Conservation (phyloP, 1,140 invertebrate genomes). For the Thrips palmi region DNA sequence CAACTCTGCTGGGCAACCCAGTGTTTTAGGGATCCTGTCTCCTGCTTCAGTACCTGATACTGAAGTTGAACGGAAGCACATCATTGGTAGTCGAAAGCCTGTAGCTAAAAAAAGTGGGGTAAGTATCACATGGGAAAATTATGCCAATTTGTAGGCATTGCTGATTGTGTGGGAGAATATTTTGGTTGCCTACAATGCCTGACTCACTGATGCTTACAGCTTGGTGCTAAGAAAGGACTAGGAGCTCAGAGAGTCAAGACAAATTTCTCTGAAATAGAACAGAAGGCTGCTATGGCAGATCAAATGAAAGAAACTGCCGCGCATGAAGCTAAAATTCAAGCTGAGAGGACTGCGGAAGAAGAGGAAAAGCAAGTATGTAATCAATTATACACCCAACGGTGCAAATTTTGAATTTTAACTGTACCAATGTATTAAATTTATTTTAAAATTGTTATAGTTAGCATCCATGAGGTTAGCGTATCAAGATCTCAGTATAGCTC, state of each 20-base stretch:
- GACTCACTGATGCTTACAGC: constrained; percentile 24
- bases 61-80: constrained; percentile 39
- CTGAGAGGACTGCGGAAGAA: constrained; percentile 30
- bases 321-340: constrained; percentile 16
- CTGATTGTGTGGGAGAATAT: constrained; percentile 9
- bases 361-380: constrained; percentile 30
- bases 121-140: constrained; percentile 18
- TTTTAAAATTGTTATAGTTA: constrained; percentile 22
- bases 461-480: constrained; percentile 75
- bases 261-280: constrained; percentile 93
- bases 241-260: constrained; percentile 90
- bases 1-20: no score
- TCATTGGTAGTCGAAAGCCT: constrained; percentile 46
- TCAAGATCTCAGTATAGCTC: constrained; percentile 60
- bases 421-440: constrained; percentile 3
- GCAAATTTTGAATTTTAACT: not conserved
- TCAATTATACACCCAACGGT: not conserved
- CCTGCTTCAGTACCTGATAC: no score
- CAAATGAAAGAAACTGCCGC: constrained; percentile 40
- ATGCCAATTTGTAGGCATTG: not conserved
- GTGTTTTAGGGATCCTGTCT: no score
- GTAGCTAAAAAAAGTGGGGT: constrained; percentile 37
- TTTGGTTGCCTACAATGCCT: constrained; percentile 10
- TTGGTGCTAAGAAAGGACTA: constrained; percentile 78
- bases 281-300: constrained; percentile 56